Percentiles rank a stretch among this genome's conserved stretches.
These are phyloP conservation scores for Sigmodon hispidus DNA, from an alignment of 2,113 vertebrate genomes.

Conservation along the genomic window DNA sequence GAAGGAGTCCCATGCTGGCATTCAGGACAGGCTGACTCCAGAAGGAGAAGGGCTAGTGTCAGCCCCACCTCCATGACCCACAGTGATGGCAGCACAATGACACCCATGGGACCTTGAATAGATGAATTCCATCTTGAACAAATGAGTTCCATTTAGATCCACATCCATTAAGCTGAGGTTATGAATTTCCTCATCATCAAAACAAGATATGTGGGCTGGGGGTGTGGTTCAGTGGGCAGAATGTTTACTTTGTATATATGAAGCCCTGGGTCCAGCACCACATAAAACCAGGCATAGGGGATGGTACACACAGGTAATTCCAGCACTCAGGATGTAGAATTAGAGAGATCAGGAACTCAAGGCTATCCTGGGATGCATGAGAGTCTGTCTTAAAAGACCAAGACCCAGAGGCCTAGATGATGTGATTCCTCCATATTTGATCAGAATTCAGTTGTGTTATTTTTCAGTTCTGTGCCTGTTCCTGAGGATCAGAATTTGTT, in stretches of 20 bases:
- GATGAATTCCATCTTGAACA: not conserved
- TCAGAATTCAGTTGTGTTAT: not conserved
- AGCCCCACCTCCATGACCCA: not conserved
- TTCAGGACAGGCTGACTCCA: not conserved
- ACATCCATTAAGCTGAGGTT: not conserved
- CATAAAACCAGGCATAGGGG: not conserved
- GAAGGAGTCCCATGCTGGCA: not conserved
- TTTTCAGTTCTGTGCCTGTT: not conserved
- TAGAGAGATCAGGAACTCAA: not conserved
- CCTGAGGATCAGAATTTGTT: rapidly evolving
- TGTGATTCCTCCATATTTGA: not conserved
- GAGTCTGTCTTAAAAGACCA: not conserved
- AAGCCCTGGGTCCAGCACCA: not conserved
- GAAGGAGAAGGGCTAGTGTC: not conserved
- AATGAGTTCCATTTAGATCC: not conserved
- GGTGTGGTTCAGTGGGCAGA: not conserved
- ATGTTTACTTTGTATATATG: not conserved
- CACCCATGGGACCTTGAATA: not conserved
- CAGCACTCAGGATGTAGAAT: not conserved
- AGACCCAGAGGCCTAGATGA: not conserved
- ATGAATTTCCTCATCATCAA: not conserved
- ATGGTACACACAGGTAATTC: not conserved
- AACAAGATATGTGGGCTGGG: not conserved
- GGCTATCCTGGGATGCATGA: not conserved
- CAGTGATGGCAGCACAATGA: not conserved